These are phyloP conservation scores for Morpho helenor DNA, from an alignment of 2,888 invertebrate genomes.

Conservation along the genomic window DNA sequence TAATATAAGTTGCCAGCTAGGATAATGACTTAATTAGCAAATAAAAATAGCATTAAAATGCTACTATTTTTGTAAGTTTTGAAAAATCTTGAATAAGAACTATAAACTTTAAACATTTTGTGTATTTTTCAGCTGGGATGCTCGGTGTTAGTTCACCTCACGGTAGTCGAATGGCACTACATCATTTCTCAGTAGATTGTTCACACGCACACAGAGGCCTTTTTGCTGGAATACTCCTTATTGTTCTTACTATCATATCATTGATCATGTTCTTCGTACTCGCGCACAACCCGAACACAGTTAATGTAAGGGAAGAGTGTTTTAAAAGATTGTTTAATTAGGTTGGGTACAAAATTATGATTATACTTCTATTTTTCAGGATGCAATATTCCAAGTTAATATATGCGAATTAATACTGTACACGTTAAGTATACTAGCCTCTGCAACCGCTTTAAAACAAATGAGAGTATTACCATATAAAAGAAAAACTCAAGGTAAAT, in stretches of 20 bases:
- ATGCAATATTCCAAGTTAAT: slow-evolving; percentile 87
- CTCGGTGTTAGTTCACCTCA: slow-evolving; percentile 65
- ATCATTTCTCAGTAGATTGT: slow-evolving; percentile 90
- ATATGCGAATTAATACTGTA: slow-evolving; percentile 88
- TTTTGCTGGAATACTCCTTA: slow-evolving; percentile 85
- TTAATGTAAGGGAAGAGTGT: slow-evolving; percentile 53
- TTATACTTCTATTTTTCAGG: slow-evolving; percentile 38
- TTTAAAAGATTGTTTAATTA: slow-evolving; percentile 2
- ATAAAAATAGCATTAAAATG: too few species aligned
- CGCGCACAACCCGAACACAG: slow-evolving; percentile 81
- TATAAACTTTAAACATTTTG: too few species aligned
- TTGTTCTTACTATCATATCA: slow-evolving; percentile 91
- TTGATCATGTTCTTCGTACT: slow-evolving; percentile 95
- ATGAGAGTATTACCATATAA: slow-evolving; percentile 85
- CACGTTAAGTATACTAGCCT: slow-evolving; percentile 81
- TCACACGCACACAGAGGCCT: slow-evolving; percentile 90
- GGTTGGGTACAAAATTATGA: too few species aligned
- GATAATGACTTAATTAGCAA: too few species aligned
- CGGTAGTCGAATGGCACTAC: slow-evolving; percentile 67
- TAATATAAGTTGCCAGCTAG: too few species aligned
- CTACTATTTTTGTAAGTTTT: too few species aligned
- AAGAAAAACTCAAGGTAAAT: slow-evolving; percentile 73
- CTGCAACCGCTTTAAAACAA: slow-evolving; percentile 82
- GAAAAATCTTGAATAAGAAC: too few species aligned
- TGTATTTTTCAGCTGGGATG: slow-evolving; percentile 74